These are phyloP conservation scores for Luscinia luscinia DNA, from an alignment of 2,797 vertebrate species.

Conservation along the genomic window DNA sequence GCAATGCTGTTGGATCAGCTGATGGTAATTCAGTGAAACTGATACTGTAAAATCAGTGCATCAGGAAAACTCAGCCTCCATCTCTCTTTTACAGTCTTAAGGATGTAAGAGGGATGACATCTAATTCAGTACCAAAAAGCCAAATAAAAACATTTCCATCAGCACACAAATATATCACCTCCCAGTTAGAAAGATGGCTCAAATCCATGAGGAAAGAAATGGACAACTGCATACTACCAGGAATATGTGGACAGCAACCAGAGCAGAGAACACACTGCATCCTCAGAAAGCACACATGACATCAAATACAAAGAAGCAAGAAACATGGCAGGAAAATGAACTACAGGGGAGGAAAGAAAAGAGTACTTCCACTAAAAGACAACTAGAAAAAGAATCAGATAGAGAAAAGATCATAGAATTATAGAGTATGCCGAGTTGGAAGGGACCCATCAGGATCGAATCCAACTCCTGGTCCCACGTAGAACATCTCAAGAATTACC, in stretches of 20 bases:
- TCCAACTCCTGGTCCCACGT: neutral
- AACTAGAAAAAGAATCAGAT: neutral
- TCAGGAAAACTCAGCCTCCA: neutral
- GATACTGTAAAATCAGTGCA: neutral
- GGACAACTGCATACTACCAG: neutral
- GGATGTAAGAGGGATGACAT: neutral
- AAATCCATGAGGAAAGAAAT: neutral
- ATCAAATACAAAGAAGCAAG: neutral
- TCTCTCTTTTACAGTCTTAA: neutral
- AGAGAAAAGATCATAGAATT: neutral
- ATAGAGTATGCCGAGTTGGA: neutral
- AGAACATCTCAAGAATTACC: neutral
- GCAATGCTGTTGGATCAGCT: neutral
- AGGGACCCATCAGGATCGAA: accelerated
- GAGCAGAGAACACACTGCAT: neutral
- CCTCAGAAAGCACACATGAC: neutral
- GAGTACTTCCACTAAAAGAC: neutral
- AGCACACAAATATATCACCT: neutral
- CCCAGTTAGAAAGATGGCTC: neutral
- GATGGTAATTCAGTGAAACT: neutral
- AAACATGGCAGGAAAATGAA: neutral
- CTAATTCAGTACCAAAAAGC: neutral
- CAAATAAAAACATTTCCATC: neutral
- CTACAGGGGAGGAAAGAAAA: neutral
- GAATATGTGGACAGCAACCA: neutral